Base-by-base conservation (phyloP, 2,888 invertebrate genomes). In the Scaptomyza reducta region DNA sequence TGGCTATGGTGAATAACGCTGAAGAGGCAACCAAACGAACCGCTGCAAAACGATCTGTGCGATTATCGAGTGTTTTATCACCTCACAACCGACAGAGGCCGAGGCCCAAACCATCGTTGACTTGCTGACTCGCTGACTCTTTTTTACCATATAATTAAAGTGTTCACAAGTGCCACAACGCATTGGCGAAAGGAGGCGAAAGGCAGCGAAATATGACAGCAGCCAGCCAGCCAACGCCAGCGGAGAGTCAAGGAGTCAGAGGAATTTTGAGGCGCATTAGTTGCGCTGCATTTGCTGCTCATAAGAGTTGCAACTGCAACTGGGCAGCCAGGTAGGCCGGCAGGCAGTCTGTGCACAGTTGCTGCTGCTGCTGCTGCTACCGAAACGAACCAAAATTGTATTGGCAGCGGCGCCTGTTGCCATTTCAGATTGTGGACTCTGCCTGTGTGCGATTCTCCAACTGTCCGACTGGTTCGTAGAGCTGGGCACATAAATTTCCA, bases 401-500 rank as follows among this genome's bases (percentile, higher is more conserved):
- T 89, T 84, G 83, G 89, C 83, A 89, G 79, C 87, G 83, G 86
- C 89, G 83, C 83, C 81, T 77, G 62, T 57, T 79, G 86, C 68
- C 72, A 78, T 62, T 64, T 63, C 77, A 71, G 66, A 82, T 65
- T 70, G 64, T 63, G 58, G 58, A 41, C 56, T 66, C 64, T 46
- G 44, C 58, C 22, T 41, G 29, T 18, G 33, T 33, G 10, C 31
- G 31, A 31, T 7, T 33, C 33, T n/a, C 33, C 13, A 14, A 42
- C 41, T 61, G 53, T 57, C 53, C 62, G 70, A 72, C 62, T 65
- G 76, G 55, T 67, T 67, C n/a, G 40, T 51, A 53, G 16, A 74
- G 87, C 66, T 79, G 87, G 74, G 47, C 89, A 82, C 91, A 90
- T 90, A 90, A 91, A 90, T 91, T 90, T 90, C 90, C 91, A 91